Base-by-base conservation (phyloP, 2,797 vertebrate genomes). In the Scolopax bukidnonensis region DNA sequence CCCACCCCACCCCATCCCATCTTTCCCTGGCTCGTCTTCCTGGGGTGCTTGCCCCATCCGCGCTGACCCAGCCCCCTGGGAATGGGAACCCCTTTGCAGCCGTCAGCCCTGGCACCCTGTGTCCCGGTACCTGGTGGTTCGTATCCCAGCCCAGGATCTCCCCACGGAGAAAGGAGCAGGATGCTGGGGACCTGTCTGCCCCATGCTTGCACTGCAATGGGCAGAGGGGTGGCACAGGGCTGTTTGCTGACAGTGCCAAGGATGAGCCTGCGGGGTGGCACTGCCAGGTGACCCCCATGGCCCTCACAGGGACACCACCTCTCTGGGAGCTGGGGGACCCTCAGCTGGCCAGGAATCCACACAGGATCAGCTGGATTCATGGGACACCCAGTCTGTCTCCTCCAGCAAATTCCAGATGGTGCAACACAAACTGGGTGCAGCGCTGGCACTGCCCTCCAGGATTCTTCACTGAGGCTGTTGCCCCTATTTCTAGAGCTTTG, bases 51-150 rank as follows among this genome's bases (percentile, higher is more conserved):
- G 48, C 16, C 50, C 16, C 38, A 45, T 41, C 45, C 47, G 6
- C n/a, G n/a, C 47, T 0, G 0, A 81, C 3, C 4, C 17, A 41
- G 25, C 8, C 14, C 25, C 30, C 28, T 50, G 61, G 45, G 36
- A 82, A 28, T 32, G 19, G 48, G 41, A 33, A 68, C 9, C 5
- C 19, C 45, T 41, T 67, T 38, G 57, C n/a, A 59, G 36, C 16
- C 0, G 1, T 15, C 41, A 85, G n/a, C 10, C 27, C 32, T 47
- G 48, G 36, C 0, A 4, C 41, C 23, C 28, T 28, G n/a, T 2
- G 1, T 47, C 45, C 23, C 30, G 54, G 28, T 47, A 38, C 53
- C 21, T 60, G 45, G 19, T 56, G 76, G 27, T n/a, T 84, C 8
- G 50, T 47, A 28, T 87, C 53, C 19, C 61, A 41, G 43, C 4